phyloP scores from a whole-genome alignment of 2,888 invertebrate genomes.

The Neoaliturus tenellus region DNA sequence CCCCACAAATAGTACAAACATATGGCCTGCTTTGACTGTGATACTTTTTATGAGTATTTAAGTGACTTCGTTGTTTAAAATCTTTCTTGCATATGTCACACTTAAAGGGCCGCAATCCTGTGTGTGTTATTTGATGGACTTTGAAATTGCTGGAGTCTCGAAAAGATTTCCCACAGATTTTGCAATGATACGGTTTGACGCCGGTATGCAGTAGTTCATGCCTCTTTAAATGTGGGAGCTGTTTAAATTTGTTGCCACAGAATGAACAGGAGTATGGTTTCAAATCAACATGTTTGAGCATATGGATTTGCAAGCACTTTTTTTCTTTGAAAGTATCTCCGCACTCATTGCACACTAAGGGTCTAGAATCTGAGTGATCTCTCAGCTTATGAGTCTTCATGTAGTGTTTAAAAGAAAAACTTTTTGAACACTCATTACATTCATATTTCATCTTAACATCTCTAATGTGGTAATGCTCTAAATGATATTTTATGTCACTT shows the following conservation, averaged over 20 bases:
- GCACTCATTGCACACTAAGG: neutral
- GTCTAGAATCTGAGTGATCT: neutral
- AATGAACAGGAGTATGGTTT: neutral
- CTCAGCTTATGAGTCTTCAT: neutral
- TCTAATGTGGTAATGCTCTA: neutral
- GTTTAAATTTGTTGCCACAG: neutral
- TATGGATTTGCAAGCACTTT: neutral
- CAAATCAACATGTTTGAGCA: neutral
- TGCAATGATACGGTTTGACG: neutral
- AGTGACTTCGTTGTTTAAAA: neutral
- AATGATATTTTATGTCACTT: neutral
- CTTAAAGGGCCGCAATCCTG: neutral
- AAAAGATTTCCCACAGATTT: neutral
- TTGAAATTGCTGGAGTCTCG: neutral
- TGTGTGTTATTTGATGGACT: neutral
- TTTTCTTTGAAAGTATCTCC: neutral
- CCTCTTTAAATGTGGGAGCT: neutral
- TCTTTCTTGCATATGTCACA: neutral
- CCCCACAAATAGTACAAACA: neutral
- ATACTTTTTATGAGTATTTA: neutral
- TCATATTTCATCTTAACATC: neutral
- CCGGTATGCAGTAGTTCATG: neutral
- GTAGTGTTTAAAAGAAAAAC: neutral
- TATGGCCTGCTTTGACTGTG: neutral
- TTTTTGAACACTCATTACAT: neutral